phyloP scores from a whole-genome alignment of 2,888 invertebrate species.

The Gibbula magus region DNA sequence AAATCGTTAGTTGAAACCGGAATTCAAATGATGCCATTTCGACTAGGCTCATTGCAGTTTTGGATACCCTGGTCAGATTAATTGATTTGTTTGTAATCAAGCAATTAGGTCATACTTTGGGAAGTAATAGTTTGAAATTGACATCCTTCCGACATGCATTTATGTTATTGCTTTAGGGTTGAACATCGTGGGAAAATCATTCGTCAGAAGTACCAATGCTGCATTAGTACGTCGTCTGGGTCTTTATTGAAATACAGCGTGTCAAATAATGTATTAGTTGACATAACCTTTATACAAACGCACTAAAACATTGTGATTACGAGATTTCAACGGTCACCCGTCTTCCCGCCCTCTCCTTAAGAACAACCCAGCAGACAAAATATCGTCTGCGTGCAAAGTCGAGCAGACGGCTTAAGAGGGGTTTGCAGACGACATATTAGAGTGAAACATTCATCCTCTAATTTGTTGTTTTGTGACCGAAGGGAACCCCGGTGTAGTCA shows the following conservation, averaged over 20 bases:
- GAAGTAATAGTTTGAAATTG: no score
- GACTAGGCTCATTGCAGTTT: no score
- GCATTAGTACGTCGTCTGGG: no score
- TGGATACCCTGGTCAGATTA: no score
- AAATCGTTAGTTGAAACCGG: no score
- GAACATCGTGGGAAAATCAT: no score
- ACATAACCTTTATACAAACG: neutral
- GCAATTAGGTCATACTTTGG: no score
- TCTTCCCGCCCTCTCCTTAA: neutral
- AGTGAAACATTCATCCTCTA: conserved; percentile 23
- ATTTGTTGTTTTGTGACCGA: conserved; percentile 23
- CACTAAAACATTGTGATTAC: neutral
- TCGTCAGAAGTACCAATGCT: no score
- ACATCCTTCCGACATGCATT: no score
- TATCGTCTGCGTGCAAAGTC: conserved; percentile 17
- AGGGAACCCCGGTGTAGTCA: neutral
- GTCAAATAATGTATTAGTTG: conserved; percentile 1
- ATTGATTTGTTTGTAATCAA: no score
- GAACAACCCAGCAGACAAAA: neutral
- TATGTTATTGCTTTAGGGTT: no score
- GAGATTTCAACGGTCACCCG: conserved; percentile 6
- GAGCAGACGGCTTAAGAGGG: conserved; percentile 15
- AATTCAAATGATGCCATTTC: no score
- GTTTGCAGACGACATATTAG: conserved; percentile 5
- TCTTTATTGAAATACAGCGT: neutral